These are phyloP conservation scores for Euphysa ruthae DNA, from an alignment of 30 jellyfish, hydroid and myxozoan genomes.

Conservation along the genomic window DNA sequence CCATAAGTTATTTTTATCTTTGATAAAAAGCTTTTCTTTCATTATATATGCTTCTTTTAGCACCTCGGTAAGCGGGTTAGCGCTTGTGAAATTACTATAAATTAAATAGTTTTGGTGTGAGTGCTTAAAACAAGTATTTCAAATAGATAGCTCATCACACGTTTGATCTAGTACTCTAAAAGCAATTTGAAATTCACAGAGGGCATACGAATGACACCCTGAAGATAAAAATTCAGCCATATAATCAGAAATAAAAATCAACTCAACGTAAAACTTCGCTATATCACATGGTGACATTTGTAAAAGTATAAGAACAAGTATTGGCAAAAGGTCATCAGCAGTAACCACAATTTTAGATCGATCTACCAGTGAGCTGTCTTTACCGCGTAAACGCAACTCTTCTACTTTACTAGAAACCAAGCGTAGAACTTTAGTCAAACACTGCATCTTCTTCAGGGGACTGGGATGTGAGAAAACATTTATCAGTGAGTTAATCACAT, in stretches of 20 bases:
- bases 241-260: slow-evolving; percentile 53
- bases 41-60: too few relatives aligned
- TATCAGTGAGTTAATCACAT: slow-evolving; percentile 27
- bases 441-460: slow-evolving; percentile 79
- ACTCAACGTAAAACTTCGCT: slow-evolving; percentile 57
- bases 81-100: too few relatives aligned
- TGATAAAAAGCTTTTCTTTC: too few relatives aligned
- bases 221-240: slow-evolving; percentile 76
- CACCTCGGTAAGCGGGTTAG: too few relatives aligned
- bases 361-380: slow-evolving; percentile 3
- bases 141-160: slow-evolving; percentile 63
- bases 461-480: slow-evolving; percentile 31
- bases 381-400: slow-evolving; percentile 54
- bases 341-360: slow-evolving; percentile 45
- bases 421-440: slow-evolving; percentile 57
- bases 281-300: slow-evolving; percentile 63
- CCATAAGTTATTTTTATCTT: too few relatives aligned
- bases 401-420: slow-evolving; percentile 42
- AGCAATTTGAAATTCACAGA: slow-evolving; percentile 77
- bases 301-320: slow-evolving; percentile 59
- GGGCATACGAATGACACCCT: slow-evolving; percentile 92
- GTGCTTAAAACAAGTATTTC: too few relatives aligned
- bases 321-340: slow-evolving; percentile 83
- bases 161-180: slow-evolving; percentile 82
- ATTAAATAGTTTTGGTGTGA: too few relatives aligned